Base-by-base conservation (phyloP, 2,888 invertebrate species). In the Leptinotarsa juncta region DNA sequence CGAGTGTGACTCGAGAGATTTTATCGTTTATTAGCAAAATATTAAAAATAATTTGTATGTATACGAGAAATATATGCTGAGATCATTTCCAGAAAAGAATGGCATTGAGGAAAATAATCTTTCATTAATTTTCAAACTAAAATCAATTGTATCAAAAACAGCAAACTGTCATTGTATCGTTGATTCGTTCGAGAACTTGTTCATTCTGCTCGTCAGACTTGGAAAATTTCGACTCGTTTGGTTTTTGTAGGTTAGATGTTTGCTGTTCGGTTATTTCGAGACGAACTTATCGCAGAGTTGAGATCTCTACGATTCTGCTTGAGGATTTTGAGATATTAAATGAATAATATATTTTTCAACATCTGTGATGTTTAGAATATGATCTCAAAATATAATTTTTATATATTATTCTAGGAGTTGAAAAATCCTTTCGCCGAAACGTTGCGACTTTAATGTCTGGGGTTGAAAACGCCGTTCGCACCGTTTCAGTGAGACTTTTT, bases 331-430 rank as follows among this genome's bases (percentile, higher is more conserved):
- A 81, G 78, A 81, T 81, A 80, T 78, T 77, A 55, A 82, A 82
- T 80, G 79, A 78, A 83, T 82, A 82, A 82, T 82, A 83, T 82
- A 82, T 89, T 88, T 89, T 84, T 88, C 89, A 89, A 91, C 90
- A 90, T 90, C 91, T 91, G 91, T 91, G 91, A 91, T 91, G 91
- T 91, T 91, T 91, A 91, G 90, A 90, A 90, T 90, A 82, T 91
- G 91, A 91, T 91, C 82, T 82, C 82, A 82, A 81, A 82, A 82
- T 79, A 79, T 80, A 81, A 81, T 80, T 80, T 80, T 82, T 80
- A 82, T 82, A 82, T 81, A 81, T 81, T 81, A 81, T 80, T 82
- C 80, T 81, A 80, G 80, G 65, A 18, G 68, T 68, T 57, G 71
- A 70, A 23, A 71, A 53, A 72, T 65, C 65, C 55, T 77, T 73